phyloP scores from a whole-genome alignment of 2,797 vertebrate species.

The Choloepus didactylus region DNA sequence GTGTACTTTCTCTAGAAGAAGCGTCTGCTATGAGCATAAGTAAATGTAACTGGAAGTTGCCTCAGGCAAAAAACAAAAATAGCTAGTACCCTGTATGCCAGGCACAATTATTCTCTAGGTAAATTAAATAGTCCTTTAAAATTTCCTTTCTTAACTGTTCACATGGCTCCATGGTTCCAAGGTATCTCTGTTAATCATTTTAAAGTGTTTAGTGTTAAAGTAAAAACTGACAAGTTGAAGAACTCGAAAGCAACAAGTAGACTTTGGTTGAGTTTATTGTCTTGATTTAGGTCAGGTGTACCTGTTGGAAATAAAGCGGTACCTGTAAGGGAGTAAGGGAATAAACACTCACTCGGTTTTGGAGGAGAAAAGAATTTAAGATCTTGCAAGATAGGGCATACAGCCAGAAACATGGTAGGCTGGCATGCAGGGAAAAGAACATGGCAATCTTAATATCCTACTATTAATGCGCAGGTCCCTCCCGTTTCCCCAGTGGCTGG shows the following conservation, averaged over 20 bases:
- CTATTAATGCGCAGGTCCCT: no score
- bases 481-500: no score
- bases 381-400: no score
- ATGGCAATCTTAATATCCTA: no score
- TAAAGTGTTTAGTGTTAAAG: neutral
- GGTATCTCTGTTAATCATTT: neutral
- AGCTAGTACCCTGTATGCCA: neutral
- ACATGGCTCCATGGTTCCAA: neutral
- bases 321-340: no score
- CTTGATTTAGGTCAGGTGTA: neutral
- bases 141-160: neutral
- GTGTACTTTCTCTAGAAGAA: neutral
- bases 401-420: no score
- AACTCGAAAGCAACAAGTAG: neutral
- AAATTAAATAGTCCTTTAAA: neutral
- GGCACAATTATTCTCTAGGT: neutral
- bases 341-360: no score
- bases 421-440: no score
- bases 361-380: no score
- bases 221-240: neutral
- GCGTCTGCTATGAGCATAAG: neutral
- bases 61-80: neutral
- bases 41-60: neutral
- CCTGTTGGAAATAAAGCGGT: neutral
- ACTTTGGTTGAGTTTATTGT: neutral